These are phyloP conservation scores for Oreohelix idahoensis DNA, from an alignment of 1,140 invertebrate species.

Conservation along the genomic window DNA sequence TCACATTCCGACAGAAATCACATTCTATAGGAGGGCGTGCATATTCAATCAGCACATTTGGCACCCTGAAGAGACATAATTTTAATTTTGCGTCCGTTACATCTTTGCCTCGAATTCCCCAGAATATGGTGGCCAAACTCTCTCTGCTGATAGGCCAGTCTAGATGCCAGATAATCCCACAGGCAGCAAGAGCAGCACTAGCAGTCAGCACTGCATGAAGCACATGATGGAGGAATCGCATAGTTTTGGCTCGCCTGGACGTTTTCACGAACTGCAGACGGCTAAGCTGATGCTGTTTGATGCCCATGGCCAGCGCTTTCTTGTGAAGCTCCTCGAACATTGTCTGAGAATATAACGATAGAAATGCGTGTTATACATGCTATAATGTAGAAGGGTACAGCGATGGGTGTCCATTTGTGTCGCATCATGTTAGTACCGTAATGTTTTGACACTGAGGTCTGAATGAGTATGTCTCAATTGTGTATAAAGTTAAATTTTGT, in stretches of 20 bases:
- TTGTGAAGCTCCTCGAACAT: conserved; percentile 57
- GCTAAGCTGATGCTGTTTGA: conserved; percentile 54
- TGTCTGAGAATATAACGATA: conserved; percentile 43
- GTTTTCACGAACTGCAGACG: conserved; percentile 46
- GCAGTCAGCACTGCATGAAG: conserved; percentile 30
- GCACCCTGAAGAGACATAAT: conserved; percentile 75
- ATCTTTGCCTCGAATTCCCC: conserved; percentile 37
- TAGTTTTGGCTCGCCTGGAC: conserved; percentile 38
- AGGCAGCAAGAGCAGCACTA: conserved; percentile 32
- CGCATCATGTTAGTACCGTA: too few relatives aligned
- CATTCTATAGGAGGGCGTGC: conserved; percentile 87
- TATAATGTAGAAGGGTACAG: too few relatives aligned
- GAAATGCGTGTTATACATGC: too few relatives aligned
- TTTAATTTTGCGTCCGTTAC: conserved; percentile 53
- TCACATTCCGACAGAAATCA: conserved; percentile 81
- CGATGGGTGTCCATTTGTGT: too few relatives aligned
- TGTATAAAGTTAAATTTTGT: too few relatives aligned
- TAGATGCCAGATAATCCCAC: conserved; percentile 47
- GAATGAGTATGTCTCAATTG: too few relatives aligned
- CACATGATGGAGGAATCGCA: conserved; percentile 8
- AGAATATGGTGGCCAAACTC: conserved; percentile 47
- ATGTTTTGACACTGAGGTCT: too few relatives aligned
- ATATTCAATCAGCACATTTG: conserved; percentile 76
- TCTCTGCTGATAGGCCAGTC: conserved; percentile 60
- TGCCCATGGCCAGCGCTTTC: conserved; percentile 53